These are phyloP conservation scores for Gouania willdenowi DNA, from an alignment of 2,797 vertebrate genomes.

Conservation along the genomic window DNA sequence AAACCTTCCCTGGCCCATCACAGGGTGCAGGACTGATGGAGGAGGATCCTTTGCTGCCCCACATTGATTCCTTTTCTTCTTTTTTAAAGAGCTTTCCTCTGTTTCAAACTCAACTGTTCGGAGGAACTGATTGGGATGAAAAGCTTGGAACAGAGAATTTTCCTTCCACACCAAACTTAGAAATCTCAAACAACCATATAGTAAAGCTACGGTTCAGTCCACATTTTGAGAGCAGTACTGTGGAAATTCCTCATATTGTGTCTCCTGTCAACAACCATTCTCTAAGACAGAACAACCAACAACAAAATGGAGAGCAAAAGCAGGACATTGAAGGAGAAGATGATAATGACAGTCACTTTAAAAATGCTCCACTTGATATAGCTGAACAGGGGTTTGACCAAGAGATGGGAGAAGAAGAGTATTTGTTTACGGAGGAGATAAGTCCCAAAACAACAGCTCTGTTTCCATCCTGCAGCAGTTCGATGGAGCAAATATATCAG, in stretches of 20 bases:
- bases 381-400: constrained; percentile 67
- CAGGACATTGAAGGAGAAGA: constrained; percentile 9
- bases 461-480: constrained; percentile 52
- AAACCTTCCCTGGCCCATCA: constrained; percentile 71
- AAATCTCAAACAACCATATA: constrained; percentile 17
- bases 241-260: constrained; percentile 42
- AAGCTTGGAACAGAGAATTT: constrained; percentile 29
- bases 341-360: constrained; percentile 31
- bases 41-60: constrained; percentile 44
- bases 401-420: constrained; percentile 46
- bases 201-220: constrained; percentile 15
- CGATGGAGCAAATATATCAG: constrained; percentile 41
- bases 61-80: constrained; percentile 68
- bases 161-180: constrained; percentile 40
- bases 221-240: constrained; percentile 42
- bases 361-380: constrained; percentile 46
- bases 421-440: constrained; percentile 5
- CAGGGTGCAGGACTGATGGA: constrained; percentile 15
- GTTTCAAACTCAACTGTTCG: constrained; percentile 43
- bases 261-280: constrained; percentile 31
- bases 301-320: constrained; percentile 2
- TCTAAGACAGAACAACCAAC: not conserved
- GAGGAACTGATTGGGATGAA: constrained; percentile 27
- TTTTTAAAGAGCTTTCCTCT: constrained; percentile 58
- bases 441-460: constrained; percentile 39